Evolutionary conservation across 2,113 vertebrate genomes (phyloP).

Genomic region (Pygathrix nemaeus): DNA sequence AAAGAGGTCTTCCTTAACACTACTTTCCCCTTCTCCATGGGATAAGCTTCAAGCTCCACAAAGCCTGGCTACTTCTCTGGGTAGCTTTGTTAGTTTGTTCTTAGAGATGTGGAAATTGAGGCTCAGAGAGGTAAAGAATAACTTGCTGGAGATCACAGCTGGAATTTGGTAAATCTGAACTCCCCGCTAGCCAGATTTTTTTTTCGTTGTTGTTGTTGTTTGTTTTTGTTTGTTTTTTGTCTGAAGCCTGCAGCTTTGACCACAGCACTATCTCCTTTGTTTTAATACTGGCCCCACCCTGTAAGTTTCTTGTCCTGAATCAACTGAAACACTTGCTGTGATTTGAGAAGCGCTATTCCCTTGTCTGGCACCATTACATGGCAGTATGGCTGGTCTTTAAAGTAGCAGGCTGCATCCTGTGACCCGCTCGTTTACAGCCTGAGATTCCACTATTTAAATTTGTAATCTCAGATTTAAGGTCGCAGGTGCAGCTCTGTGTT

Average conservation of each 20-base stretch:
- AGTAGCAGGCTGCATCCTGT: background rate
- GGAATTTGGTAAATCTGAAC: background rate
- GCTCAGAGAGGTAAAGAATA: background rate
- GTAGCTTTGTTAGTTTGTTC: background rate
- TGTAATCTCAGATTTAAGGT: background rate
- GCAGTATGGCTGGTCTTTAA: background rate
- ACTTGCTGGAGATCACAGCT: background rate
- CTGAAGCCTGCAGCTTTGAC: background rate
- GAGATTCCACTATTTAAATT: background rate
- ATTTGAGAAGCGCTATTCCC: background rate
- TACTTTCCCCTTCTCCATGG: too few species aligned
- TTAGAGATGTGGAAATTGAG: constrained; percentile 22
- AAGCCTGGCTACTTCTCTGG: background rate
- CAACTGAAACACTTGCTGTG: background rate
- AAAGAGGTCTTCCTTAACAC: background rate
- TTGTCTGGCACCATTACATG: background rate
- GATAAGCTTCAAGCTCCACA: background rate
- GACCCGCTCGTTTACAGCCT: background rate
- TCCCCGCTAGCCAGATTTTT: background rate
- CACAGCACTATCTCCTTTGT: background rate
- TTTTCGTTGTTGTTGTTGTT: too few species aligned
- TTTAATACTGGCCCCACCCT: background rate
- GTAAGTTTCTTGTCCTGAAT: background rate
- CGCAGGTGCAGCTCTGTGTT: background rate
- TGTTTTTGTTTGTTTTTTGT: too few species aligned